Percentiles rank a stretch among this genome's conserved stretches.
Evolutionary conservation across 2,113 vertebrate genomes (phyloP).

Genomic region (Microcebus tavaratra): DNA sequence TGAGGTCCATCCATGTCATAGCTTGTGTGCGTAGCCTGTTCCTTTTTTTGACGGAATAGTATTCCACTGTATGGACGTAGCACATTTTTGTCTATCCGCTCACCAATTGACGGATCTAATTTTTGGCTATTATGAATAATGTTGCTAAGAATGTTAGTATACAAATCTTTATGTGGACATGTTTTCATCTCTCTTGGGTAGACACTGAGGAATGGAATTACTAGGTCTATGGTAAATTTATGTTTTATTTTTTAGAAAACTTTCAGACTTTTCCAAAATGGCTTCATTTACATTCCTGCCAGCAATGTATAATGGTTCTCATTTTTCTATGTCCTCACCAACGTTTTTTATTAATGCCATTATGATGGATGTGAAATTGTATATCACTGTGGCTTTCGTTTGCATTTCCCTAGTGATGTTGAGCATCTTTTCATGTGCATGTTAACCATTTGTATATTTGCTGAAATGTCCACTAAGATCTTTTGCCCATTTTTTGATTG

Average conservation of each 20-base stretch:
- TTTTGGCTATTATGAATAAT: background rate
- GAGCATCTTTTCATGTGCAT: background rate
- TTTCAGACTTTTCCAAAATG: background rate
- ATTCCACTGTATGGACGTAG: background rate
- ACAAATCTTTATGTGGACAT: background rate
- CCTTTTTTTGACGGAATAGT: background rate
- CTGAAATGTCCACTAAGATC: background rate
- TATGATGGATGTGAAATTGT: background rate
- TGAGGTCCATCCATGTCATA: background rate
- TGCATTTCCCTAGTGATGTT: background rate
- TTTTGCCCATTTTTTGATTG: background rate
- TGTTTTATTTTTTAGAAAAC: background rate
- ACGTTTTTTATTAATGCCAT: background rate
- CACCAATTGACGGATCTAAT: background rate
- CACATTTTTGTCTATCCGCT: background rate
- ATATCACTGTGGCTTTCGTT: background rate
- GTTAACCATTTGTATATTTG: background rate
- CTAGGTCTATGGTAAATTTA: background rate
- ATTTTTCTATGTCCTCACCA: background rate
- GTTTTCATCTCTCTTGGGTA: background rate
- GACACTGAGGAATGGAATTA: background rate
- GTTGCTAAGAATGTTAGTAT: background rate
- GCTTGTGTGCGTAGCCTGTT: background rate
- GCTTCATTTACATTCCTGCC: background rate
- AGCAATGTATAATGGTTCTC: background rate